Conservation (phyloP, 1,140 invertebrate genomes). For the Thrips palmi region DNA sequence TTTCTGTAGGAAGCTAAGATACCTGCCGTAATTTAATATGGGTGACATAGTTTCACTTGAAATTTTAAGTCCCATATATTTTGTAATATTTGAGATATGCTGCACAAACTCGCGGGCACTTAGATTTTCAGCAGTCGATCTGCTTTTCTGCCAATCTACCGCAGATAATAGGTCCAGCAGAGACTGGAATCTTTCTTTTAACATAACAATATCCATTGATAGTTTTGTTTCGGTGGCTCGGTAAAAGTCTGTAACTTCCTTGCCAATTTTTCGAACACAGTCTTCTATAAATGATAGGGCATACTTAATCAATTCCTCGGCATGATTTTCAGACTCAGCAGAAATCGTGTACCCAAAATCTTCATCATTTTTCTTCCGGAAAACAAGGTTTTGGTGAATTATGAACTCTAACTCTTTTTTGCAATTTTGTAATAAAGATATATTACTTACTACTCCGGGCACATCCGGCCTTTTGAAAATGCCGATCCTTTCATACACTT, state of each 20-base stretch:
- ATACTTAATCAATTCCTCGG: conserved; percentile 3
- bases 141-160: neutral
- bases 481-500: conserved; percentile 4
- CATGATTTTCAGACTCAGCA: conserved; percentile 7
- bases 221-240: too few species aligned
- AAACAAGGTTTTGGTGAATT: neutral
- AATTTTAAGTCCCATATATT: neutral
- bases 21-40: neutral
- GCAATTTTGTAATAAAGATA: neutral
- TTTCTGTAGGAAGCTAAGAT: neutral
- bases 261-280: neutral
- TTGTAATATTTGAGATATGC: too few species aligned
- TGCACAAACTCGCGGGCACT: too few species aligned
- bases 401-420: conserved; percentile 3
- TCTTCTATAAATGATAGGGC: neutral
- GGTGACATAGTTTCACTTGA: neutral
- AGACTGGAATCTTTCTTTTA: neutral
- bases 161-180: neutral
- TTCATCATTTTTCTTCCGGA: neutral
- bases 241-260: too few species aligned
- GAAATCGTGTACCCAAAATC: conserved; percentile 12
- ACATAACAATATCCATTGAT: too few species aligned
- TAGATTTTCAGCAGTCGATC: too few species aligned
- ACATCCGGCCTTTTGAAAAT: conserved; percentile 8
- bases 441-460: conserved; percentile 4